These are phyloP conservation scores for Mesorhabditis spiculigera DNA, from an alignment of 2,888 invertebrate species.

Conservation along the genomic window DNA sequence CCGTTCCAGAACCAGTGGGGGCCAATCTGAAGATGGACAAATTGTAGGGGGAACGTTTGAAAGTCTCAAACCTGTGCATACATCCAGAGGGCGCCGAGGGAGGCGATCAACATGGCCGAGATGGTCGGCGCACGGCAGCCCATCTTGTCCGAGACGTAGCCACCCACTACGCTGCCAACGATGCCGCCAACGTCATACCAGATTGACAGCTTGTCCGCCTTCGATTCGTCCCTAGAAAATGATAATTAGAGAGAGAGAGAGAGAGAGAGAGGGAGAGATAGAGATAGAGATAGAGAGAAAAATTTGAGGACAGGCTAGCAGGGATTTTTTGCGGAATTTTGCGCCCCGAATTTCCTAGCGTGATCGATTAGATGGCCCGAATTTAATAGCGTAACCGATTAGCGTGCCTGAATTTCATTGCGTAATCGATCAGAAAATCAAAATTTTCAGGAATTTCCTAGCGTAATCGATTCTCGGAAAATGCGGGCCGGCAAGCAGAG, in stretches of 20 bases:
- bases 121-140: conserved; percentile 53
- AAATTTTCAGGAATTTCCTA: no score
- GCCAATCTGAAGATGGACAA: conserved; percentile 1
- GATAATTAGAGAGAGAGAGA: not conserved
- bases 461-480: no score
- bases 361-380: no score
- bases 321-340: no score
- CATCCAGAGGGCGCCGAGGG: conserved; percentile 44
- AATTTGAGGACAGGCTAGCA: no score
- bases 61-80: conserved; percentile 47
- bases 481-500: no score
- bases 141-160: conserved; percentile 52
- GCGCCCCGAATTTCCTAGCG: conserved; percentile 48
- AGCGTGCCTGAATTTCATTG: no score
- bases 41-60: no score
- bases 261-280: not conserved
- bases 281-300: no score
- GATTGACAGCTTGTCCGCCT: conserved; percentile 62
- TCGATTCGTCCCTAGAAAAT: conserved; percentile 10
- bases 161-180: conserved; percentile 58
- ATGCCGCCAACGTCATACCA: conserved; percentile 65
- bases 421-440: no score
- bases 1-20: conserved; percentile 57
- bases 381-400: conserved; percentile 57
- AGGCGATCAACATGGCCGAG: conserved; percentile 49